phyloP scores from a whole-genome alignment of 2,113 vertebrate genomes.

The Pterocles burchelli region DNA sequence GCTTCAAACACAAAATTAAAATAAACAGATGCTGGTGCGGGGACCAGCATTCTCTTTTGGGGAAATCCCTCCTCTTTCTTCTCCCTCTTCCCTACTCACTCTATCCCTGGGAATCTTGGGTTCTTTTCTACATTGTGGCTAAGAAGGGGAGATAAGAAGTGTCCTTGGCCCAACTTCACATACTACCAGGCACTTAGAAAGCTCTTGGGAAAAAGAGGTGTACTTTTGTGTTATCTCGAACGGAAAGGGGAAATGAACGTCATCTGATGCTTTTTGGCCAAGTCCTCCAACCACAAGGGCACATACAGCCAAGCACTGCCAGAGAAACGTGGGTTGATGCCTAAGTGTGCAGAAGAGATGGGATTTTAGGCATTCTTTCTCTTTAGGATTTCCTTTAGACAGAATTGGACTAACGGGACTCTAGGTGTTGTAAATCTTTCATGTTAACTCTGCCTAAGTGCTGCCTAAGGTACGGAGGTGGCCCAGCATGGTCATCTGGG shows the following conservation, averaged over 20 bases:
- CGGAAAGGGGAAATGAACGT: not conserved
- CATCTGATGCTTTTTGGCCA: slow-evolving; percentile 5
- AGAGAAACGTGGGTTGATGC: not conserved
- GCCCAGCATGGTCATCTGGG: not conserved
- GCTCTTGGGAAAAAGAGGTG: not conserved
- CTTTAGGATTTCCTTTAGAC: not conserved
- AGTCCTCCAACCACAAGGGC: not conserved
- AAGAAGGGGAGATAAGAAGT: not conserved
- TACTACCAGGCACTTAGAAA: not conserved
- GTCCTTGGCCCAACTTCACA: not conserved
- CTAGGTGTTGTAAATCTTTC: not conserved
- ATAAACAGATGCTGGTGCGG: not conserved
- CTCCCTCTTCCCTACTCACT: not conserved
- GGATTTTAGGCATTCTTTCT: slow-evolving; percentile 2
- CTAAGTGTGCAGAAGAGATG: not conserved
- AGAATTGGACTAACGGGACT: not conserved
- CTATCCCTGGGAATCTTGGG: not conserved
- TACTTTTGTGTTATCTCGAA: not conserved
- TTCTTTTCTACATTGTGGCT: not conserved
- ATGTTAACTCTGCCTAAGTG: not conserved
- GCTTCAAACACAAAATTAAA: not conserved
- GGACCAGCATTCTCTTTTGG: not conserved
- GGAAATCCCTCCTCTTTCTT: not conserved
- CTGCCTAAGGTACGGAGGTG: accelerated
- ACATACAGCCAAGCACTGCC: not conserved